A percentile compares a stretch with the other conserved stretches of the same genome.
Conservation (phyloP, 2,113 vertebrate genomes). For the Merops nubicus region DNA sequence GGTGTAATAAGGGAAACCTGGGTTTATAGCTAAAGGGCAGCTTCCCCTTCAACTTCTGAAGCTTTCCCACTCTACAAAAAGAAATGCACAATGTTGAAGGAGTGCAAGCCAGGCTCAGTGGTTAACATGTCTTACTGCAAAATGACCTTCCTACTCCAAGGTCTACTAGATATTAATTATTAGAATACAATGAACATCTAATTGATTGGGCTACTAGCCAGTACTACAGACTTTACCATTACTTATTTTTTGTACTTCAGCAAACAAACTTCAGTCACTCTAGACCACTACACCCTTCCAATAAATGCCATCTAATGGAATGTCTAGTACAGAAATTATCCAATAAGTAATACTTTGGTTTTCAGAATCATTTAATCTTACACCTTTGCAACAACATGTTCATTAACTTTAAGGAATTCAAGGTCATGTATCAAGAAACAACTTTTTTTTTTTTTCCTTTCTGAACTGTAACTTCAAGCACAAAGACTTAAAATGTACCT, state of each 20-base stretch:
- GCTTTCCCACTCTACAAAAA: not conserved
- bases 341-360: not conserved
- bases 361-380: not conserved
- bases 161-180: not conserved
- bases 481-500: not conserved
- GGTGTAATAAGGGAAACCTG: not conserved
- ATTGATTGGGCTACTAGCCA: not conserved
- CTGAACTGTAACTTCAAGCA: not conserved
- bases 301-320: not conserved
- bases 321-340: not conserved
- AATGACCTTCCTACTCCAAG: not conserved
- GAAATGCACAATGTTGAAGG: not conserved
- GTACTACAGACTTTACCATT: not conserved
- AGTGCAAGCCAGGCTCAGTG: not conserved
- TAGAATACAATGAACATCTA: not conserved
- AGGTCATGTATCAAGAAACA: not conserved
- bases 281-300: not conserved
- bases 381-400: not conserved
- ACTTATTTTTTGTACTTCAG: not conserved
- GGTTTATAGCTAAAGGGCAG: not conserved
- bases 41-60: not conserved
- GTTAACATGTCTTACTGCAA: not conserved
- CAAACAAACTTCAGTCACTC: not conserved
- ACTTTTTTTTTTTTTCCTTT: not conserved
- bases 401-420: not conserved